Evolutionary conservation across 1,140 invertebrate species (phyloP).

Genomic region (Xylocopa sonorina): DNA sequence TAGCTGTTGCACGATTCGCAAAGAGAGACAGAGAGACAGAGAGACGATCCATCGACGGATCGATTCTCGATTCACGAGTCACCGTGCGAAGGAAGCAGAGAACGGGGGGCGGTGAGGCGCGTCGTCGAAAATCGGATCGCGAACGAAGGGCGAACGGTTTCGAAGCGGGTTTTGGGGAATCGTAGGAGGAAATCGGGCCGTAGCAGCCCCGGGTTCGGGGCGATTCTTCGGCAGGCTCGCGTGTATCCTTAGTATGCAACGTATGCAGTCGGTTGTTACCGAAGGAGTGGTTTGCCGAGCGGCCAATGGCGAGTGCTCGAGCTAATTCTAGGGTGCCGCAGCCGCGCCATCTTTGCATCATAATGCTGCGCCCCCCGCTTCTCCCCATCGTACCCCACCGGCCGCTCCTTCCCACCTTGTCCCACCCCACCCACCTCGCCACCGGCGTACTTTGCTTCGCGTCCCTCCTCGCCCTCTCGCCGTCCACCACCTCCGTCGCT

Average conservation of each 20-base stretch:
- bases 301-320: slow-evolving; percentile 82
- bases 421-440: slow-evolving; percentile 53
- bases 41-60: not conserved
- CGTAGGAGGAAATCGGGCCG: slow-evolving; percentile 61
- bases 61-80: not conserved
- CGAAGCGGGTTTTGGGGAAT: slow-evolving; percentile 41
- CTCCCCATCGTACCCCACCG: slow-evolving; percentile 33
- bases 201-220: slow-evolving; percentile 54
- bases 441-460: slow-evolving; percentile 47
- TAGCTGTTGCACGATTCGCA: no score
- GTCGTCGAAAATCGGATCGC: no score
- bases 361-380: slow-evolving; percentile 77
- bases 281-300: slow-evolving; percentile 81
- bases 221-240: slow-evolving; percentile 78
- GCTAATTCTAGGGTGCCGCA: slow-evolving; percentile 82
- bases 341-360: slow-evolving; percentile 82
- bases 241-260: slow-evolving; percentile 81
- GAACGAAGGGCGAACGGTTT: no score
- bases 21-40: no score
- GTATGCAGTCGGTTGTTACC: slow-evolving; percentile 82
- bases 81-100: not conserved
- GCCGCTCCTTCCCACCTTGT: slow-evolving; percentile 50
- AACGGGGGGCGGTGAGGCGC: no score
- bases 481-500: not conserved
- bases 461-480: slow-evolving; percentile 33